Base-by-base conservation (phyloP, 2,797 vertebrate genomes). In the Tauraco hartlaubi region DNA sequence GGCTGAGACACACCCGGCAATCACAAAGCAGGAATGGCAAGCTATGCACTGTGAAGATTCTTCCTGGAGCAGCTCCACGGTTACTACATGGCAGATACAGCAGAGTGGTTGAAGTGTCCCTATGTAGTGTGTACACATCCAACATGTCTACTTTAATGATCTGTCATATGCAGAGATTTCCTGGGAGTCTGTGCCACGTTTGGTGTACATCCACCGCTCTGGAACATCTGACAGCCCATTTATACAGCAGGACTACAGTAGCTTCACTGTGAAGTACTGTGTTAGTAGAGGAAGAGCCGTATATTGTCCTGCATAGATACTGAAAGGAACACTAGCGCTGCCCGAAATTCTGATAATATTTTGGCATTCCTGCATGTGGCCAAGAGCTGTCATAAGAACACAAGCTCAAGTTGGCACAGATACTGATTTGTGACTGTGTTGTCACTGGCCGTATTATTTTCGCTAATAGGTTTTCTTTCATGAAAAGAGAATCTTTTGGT, bases 401-500 rank as follows among this genome's bases (percentile, higher is more conserved):
- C 29, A 58, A 59, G 19, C 31, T 72, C 14, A 55, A 77, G 61
- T 25, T 67, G 19, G 90, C 86, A 80, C 69, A 69, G 44, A 35
- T 49, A 22, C 9, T 3, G 2, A 13, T 81, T 77, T 86, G 35
- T 76, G n/a, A 66, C 51, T 91, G 6, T 63, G 8, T 49, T 90
- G 29, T 69, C 49, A 29, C 46, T 91, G 83, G 48, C 59, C 1
- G 0, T 43, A 16, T 54, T 61, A 66, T 56, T 54, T 58, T 15
- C 2, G 6, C 91, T 93, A 88, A 76, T 35, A 73, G 48, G 10
- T 29, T 85, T 94, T 85, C 84, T 88, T 89, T 83, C 66, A 83
- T 76, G 55, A 88, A 90, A 94, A 88, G 33, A 85, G 7, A 73
- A 37, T 78, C 37, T 92, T 94, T 76, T 76, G 61, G 58, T 93